Conservation (phyloP, 1,140 invertebrate species). For the Helicoverpa zea region DNA sequence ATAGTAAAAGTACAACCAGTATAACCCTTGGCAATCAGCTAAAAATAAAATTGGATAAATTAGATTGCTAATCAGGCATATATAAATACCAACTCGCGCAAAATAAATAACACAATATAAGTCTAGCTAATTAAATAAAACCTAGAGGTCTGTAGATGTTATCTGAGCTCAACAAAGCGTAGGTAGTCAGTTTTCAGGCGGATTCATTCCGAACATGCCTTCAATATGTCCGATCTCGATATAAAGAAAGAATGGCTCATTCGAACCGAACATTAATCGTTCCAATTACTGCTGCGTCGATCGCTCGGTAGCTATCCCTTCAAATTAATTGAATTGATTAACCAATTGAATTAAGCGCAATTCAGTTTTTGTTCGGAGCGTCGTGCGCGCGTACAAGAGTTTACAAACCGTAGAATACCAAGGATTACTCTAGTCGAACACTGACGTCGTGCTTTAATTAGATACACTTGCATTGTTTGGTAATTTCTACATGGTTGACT, state of each 20-base stretch:
- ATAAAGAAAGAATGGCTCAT: slow-evolving; percentile 78
- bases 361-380: slow-evolving; percentile 71
- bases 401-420: slow-evolving; percentile 52
- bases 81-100: no score
- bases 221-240: slow-evolving; percentile 72
- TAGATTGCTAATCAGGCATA: no score
- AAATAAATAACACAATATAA: slow-evolving; percentile 11
- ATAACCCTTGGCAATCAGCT: no score
- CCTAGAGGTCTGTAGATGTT: slow-evolving; percentile 58
- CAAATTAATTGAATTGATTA: slow-evolving; percentile 83
- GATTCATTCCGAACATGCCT: slow-evolving; percentile 72
- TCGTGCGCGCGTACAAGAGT: slow-evolving; percentile 52
- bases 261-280: slow-evolving; percentile 75
- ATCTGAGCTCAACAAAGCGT: slow-evolving; percentile 65
- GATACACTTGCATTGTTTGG: slow-evolving; percentile 40
- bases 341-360: slow-evolving; percentile 78
- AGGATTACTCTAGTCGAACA: slow-evolving; percentile 8
- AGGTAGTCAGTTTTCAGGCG: slow-evolving; percentile 63
- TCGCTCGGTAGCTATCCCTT: slow-evolving; percentile 74
- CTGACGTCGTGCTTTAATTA: slow-evolving; percentile 17
- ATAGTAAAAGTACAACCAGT: no score
- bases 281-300: slow-evolving; percentile 75
- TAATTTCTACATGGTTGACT: slow-evolving; percentile 44
- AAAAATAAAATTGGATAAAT: no score
- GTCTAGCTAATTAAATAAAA: slow-evolving; percentile 16